A percentile compares a stretch with the other conserved stretches of the same genome.
Evolutionary conservation across 2,888 invertebrate species (phyloP).

Genomic region (Morpho deidamia): DNA sequence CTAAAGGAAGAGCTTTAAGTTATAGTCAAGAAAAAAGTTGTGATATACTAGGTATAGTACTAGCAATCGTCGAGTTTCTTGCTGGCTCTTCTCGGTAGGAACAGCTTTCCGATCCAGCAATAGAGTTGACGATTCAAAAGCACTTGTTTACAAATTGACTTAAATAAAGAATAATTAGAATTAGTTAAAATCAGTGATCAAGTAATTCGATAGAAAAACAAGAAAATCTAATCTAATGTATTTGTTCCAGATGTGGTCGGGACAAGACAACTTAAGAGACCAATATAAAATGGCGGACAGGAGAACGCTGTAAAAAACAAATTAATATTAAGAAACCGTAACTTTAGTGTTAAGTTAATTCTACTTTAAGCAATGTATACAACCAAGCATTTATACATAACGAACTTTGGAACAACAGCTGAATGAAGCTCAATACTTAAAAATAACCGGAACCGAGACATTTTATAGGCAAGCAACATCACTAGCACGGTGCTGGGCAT

Average conservation of each 20-base stretch:
- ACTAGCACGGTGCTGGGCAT: constrained; percentile 58
- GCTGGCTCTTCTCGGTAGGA: too few species aligned
- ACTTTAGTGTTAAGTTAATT: constrained; percentile 62
- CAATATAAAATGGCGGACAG: constrained; percentile 51
- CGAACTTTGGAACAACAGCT: constrained; percentile 23
- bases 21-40: too few species aligned
- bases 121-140: too few species aligned
- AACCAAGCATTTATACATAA: constrained; percentile 61
- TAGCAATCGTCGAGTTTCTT: too few species aligned
- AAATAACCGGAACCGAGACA: not conserved
- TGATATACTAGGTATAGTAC: too few species aligned
- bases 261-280: constrained; percentile 50
- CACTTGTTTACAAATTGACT: too few species aligned
- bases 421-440: constrained; percentile 11
- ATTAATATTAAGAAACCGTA: constrained; percentile 66
- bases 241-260: constrained; percentile 54
- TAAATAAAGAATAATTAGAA: too few species aligned
- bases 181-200: too few species aligned
- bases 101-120: too few species aligned
- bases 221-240: not conserved
- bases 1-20: too few species aligned
- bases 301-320: constrained; percentile 44
- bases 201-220: not conserved
- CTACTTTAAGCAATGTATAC: constrained; percentile 51
- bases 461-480: constrained; percentile 2